Conservation (phyloP, 2,113 vertebrate species). For the Platichthys stellatus region DNA sequence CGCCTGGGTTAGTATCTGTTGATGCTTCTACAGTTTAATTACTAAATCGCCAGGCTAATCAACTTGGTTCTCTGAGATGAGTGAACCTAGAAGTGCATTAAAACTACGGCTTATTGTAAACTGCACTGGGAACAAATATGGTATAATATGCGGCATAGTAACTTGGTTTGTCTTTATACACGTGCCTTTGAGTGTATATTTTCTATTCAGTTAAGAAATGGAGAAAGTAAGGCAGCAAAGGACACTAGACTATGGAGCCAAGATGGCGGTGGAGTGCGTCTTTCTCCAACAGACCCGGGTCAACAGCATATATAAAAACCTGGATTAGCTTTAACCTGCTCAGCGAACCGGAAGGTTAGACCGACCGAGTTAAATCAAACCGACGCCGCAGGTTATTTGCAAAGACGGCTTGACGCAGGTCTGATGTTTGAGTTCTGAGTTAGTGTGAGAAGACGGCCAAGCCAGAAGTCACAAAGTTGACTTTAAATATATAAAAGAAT, state of each 20-base stretch:
- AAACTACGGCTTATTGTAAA: no score
- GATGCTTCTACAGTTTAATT: conserved; percentile 19
- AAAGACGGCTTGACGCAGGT: conserved; percentile 30
- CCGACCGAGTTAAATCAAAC: conserved; percentile 3
- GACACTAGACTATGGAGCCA: conserved; percentile 16
- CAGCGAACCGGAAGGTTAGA: conserved; percentile 17
- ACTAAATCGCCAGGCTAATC: conserved; percentile 14
- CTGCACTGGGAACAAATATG: no score
- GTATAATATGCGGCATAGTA: not conserved
- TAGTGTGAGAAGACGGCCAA: conserved; percentile 58
- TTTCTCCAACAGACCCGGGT: conserved; percentile 38
- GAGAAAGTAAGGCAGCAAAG: conserved; percentile 1
- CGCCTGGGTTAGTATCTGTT: conserved; percentile 51
- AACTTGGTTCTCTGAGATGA: not conserved
- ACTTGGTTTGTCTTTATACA: not conserved
- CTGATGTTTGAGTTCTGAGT: conserved; percentile 50
- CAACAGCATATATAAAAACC: conserved; percentile 17
- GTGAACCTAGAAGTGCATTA: not conserved
- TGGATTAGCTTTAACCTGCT: conserved; percentile 28
- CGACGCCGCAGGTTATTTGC: conserved; percentile 7
- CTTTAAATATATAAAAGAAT: conserved; percentile 2
- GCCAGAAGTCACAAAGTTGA: conserved; percentile 48
- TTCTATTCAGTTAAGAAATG: conserved; percentile 29
- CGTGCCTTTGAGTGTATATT: not conserved
- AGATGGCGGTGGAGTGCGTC: conserved; percentile 18